Percentiles rank a stretch among this genome's conserved stretches.
Conservation (phyloP, 2,113 vertebrate genomes). For the Alaudala cheleensis region DNA sequence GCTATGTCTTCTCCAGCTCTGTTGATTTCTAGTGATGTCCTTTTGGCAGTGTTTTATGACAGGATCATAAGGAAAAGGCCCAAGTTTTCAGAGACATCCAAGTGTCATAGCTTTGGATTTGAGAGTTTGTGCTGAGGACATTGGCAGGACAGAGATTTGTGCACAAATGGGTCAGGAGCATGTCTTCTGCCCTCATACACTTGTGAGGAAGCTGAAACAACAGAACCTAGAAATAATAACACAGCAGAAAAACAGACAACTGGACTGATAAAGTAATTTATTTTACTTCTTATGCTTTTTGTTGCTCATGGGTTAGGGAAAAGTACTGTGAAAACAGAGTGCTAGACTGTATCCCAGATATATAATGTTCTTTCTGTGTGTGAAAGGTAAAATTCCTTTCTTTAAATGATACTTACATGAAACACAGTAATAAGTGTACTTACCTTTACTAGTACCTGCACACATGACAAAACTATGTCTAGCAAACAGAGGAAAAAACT, state of each 20-base stretch:
- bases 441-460: neutral
- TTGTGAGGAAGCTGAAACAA: neutral
- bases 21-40: neutral
- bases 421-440: neutral
- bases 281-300: neutral
- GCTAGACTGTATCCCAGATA: neutral
- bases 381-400: neutral
- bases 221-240: neutral
- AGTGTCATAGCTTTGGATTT: accelerated
- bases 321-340: neutral
- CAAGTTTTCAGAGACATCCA: neutral
- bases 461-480: neutral
- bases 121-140: neutral
- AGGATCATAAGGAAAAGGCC: neutral
- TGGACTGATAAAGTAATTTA: neutral
- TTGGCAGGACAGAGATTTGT: no score
- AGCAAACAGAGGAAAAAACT: neutral
- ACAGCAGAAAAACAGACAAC: neutral
- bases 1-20: neutral
- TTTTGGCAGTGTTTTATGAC: neutral
- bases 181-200: neutral
- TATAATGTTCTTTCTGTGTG: neutral
- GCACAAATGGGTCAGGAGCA: neutral
- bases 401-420: neutral
- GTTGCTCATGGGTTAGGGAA: neutral